Base-by-base conservation (phyloP, 2,888 invertebrate genomes). In the Drosophila monieri region DNA sequence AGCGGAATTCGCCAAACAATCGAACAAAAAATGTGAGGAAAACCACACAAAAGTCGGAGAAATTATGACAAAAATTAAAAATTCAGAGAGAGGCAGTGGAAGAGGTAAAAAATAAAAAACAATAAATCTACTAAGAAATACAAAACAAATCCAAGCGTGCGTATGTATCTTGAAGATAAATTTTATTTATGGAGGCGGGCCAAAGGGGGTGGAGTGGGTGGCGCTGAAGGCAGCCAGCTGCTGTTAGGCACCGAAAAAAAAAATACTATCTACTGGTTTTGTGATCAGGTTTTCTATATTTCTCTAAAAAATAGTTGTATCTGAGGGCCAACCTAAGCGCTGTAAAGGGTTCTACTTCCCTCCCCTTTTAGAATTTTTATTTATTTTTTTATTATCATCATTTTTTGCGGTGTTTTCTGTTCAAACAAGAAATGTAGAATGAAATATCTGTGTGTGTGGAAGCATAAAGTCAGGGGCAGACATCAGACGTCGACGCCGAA, bases 401-500 rank as follows among this genome's bases (percentile, higher is more conserved):
- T 23, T 23, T 52, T 39, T 37, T 39, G 62, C 81, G 10, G 75
- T 65, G 77, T 62, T 60, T 37, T 44, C 59, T 52, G 35, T 73
- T 54, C 54, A 69, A 69, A 65, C 73, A 64, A 72, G 70, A 80
- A 88, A 88, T 80, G 76, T 88, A 85, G 86, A 80, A 80, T 83
- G 68, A 76, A 84, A 72, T 77, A 62, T 74, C 32, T 21, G 25
- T 64, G 25, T 67, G 35, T 69, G 52, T 49, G 65, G 39, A 27
- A 53, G 73, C 66, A 49, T 69, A 87, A 84, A 81, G 85, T 88
- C 88, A 81, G 87, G 81, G 81, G 80, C 81, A 80, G 77, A 57
- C 68, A 65, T 68, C 74, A 85, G 66, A 65, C 66, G 69, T 69
- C 70, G 62, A 37, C 74, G 57, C 39, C 60, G 37, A 51, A 64